Evolutionary conservation across 2,888 invertebrate genomes (phyloP).

Genomic region (Drosophila parthenogenetica): DNA sequence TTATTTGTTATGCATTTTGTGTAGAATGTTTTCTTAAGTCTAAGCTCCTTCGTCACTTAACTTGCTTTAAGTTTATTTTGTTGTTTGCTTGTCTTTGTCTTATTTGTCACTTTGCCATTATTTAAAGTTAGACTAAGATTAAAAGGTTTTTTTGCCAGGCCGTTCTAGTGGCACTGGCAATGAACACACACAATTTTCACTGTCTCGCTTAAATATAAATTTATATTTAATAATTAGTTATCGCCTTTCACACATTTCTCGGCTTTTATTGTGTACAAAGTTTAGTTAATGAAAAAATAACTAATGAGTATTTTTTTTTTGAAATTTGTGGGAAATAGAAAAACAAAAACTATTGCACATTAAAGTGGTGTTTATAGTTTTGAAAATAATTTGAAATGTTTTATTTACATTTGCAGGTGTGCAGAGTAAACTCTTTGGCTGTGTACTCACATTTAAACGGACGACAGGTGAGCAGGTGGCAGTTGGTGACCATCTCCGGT

Average conservation of each 20-base stretch:
- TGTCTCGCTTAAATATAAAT: constrained; percentile 52
- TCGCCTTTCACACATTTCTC: constrained; percentile 26
- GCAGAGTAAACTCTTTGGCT: constrained; percentile 1
- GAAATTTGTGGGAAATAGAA: constrained; percentile 14
- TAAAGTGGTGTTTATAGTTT: constrained; percentile 15
- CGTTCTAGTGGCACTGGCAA: constrained; percentile 35
- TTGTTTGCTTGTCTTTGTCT: constrained; percentile 36
- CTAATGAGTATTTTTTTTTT: constrained; percentile 51
- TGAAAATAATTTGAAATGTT: constrained; percentile 25
- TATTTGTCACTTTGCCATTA: constrained; percentile 73
- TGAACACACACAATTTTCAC: constrained; percentile 61
- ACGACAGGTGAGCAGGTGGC: constrained; percentile 14
- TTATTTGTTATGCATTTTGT: constrained; percentile 37
- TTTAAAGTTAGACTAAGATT: constrained; percentile 68
- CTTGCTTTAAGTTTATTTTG: constrained; percentile 16
- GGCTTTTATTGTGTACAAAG: constrained; percentile 33
- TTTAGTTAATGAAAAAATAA: constrained; percentile 31
- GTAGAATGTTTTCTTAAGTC: constrained; percentile 61
- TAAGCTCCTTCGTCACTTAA: constrained; percentile 35
- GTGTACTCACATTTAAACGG: constrained; percentile 56
- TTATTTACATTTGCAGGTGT: constrained; percentile 69
- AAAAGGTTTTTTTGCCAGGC: constrained; percentile 44
- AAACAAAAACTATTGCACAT: constrained; percentile 63
- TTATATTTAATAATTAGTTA: constrained; percentile 13
- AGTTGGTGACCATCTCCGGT: constrained; percentile 15